phyloP scores from a whole-genome alignment of 2,113 vertebrate genomes.

The Isurus oxyrinchus region DNA sequence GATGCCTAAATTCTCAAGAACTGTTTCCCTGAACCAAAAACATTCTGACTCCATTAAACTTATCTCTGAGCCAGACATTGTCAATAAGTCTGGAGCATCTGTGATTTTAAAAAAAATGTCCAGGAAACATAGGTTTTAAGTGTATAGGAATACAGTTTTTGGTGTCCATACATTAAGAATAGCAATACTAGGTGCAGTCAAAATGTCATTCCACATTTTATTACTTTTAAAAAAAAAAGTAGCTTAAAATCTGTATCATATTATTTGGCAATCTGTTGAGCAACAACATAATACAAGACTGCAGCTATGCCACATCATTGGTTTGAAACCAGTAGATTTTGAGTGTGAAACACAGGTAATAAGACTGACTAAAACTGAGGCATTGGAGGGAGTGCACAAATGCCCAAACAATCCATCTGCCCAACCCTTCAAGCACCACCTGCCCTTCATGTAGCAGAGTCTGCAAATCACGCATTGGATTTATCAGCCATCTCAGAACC shows the following conservation, averaged over 20 bases:
- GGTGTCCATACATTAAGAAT: neutral
- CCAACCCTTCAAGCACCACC: neutral
- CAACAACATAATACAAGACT: neutral
- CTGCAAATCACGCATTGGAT: neutral
- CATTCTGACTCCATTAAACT: neutral
- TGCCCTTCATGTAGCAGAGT: neutral
- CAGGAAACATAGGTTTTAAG: neutral
- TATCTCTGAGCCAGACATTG: neutral
- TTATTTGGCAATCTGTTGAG: neutral
- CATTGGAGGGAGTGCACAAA: neutral
- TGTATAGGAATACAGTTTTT: neutral
- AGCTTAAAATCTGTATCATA: neutral
- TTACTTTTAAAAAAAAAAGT: neutral
- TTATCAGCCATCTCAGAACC: neutral
- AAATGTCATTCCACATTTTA: neutral
- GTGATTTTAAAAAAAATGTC: neutral
- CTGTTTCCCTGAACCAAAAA: neutral
- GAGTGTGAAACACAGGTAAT: neutral
- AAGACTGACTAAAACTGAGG: neutral
- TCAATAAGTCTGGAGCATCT: neutral
- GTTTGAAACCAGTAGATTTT: neutral
- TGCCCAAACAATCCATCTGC: neutral
- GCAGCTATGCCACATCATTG: neutral
- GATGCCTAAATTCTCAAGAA: neutral
- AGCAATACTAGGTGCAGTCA: neutral